Percentiles rank a stretch among this genome's conserved stretches.
phyloP scores from a whole-genome alignment of 2,113 vertebrate species.

The Phainopepla nitens region DNA sequence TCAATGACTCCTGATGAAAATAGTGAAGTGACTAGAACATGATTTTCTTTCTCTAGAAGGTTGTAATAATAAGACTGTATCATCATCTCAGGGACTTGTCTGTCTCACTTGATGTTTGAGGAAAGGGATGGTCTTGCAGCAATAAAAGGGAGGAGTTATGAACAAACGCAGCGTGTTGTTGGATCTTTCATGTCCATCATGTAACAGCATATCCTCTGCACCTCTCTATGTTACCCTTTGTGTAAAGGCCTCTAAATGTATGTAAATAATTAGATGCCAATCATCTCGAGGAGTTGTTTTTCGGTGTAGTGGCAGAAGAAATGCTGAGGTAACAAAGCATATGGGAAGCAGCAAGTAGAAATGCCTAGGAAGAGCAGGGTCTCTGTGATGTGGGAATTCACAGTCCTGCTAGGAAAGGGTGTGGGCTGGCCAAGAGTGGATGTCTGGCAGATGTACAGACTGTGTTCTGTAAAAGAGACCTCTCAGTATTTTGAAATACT shows the following conservation, averaged over 20 bases:
- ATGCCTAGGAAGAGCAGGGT: neutral
- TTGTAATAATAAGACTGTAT: neutral
- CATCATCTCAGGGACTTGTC: neutral
- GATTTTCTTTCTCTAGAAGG: neutral
- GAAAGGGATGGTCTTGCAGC: neutral
- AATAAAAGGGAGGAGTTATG: neutral
- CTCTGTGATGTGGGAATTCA: rapidly evolving
- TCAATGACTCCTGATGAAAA: neutral
- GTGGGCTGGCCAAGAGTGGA: neutral
- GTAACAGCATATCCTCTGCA: neutral
- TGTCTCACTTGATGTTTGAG: neutral
- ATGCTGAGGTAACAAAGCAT: neutral
- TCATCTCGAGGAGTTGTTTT: neutral
- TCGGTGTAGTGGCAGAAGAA: neutral
- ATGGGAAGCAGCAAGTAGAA: neutral
- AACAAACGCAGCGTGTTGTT: neutral
- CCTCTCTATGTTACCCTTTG: rapidly evolving
- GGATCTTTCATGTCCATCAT: neutral
- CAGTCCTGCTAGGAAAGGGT: neutral
- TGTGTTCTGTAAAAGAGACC: neutral
- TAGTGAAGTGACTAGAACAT: neutral
- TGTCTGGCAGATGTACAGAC: neutral
- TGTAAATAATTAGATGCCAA: neutral
- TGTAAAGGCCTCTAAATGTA: neutral
- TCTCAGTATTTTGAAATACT: neutral